Evolutionary conservation across 2,888 invertebrate species (phyloP), one percentile per base, ranked within the genome.

Genomic region (Alitta virens): DNA sequence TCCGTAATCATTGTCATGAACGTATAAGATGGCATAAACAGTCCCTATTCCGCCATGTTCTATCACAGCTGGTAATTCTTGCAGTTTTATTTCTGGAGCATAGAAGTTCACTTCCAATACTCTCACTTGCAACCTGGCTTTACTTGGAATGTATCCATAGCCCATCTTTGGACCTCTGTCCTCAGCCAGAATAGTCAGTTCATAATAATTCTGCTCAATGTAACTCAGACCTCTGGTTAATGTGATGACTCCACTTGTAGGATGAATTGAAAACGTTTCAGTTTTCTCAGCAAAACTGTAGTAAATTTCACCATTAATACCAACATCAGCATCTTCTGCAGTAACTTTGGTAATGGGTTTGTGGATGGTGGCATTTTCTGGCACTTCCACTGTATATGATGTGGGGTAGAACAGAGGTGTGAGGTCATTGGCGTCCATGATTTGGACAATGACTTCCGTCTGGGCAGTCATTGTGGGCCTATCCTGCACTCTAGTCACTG

Each of bases 301-400:
- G 84, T 97, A 97, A 73, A 98, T 92, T 84, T 97, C 94, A 0
- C 96, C 95, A 82, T 98, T 98, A 73, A 93, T 86, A 1, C 97
- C 98, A 40, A 92, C 85, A 82, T 99, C 98, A 2, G 98, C 96
- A 83, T 99, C 98, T 76, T 94, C 94, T 0, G 97, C 98, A 40
- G 88, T 81, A 14, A 86, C 84, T 66, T 76, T 76, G 42, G 90
- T 83, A 63, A 95, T 87, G 79, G 90, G 91, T 61, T 88, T 87
- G 82, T 95, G 92, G 63, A 93, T 84, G 14, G 92, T 89, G 63
- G 90, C 89, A 81, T 96, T 94, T 82, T 96, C 96, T 24, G 89
- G 88, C 49, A 97, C 89, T n/a, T 87, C 87, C 53, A 89, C 89
- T 76, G 90, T 90, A 83, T 97, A 97, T 71, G 90, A 90, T 55